Base-by-base conservation (phyloP, 2,888 invertebrate genomes). In the Sminthurides aquaticus region DNA sequence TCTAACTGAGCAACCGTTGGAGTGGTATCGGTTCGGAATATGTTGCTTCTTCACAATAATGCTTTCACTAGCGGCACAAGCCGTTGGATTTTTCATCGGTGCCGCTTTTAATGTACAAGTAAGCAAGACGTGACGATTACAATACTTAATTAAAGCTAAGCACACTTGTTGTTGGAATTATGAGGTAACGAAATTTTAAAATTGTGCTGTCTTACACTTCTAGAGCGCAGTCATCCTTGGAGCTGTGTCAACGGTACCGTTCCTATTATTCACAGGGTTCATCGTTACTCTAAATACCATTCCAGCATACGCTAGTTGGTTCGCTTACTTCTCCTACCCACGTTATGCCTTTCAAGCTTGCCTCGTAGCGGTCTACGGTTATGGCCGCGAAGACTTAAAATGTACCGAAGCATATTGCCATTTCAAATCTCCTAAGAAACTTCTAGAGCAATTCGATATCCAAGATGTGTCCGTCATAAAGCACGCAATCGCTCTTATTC, bases 331-430 rank as follows among this genome's bases (percentile, higher is more conserved):
- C 11, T 52, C 52, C 3, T 52, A 52, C 52, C 52, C 52, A 79
- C 84, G 94, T 65, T 93, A 93, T 18, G 88, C 91, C 3, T 96
- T 94, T 79, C 94, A 95, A 78, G 91, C 93, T 18, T 84, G 90
- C 0, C 82, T 95, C 1, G 87, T 90, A 77, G 86, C 90, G 0
- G 85, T 82, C 43, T 83, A 83, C 72, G 81, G 81, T 0, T 78
- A 78, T 66, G 78, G 80, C 68, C 71, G 82, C 25, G 87, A 86
- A 69, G 87, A 88, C 75, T 81, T 96, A 65, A 84, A 87, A 71
- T 96, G 95, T 79, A 86, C 86, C 43, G 85, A 87, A 75, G 84
- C 84, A 11, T 91, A 90, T 79, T 91, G 91, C 80, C 89, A 90
- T 76, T 90, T 86, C 79, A 85, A 87, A 74, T 86, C 85, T 75